phyloP scores from a whole-genome alignment of 2,888 invertebrate species.

The Cactoblastis cactorum region DNA sequence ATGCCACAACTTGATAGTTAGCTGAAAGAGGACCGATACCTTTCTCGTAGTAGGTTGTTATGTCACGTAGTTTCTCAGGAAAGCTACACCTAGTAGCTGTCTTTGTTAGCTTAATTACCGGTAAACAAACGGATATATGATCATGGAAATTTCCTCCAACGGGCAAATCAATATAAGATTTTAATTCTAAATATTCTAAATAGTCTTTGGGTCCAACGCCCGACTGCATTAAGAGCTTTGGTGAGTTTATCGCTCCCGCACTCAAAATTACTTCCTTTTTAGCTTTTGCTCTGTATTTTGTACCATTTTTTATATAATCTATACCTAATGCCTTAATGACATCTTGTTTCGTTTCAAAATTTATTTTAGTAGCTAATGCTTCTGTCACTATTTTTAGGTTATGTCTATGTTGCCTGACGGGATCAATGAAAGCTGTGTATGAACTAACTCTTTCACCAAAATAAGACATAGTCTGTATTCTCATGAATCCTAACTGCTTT shows the following conservation, averaged over 20 bases:
- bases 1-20: constrained; percentile 68
- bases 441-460: constrained; percentile 69
- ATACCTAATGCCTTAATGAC: constrained; percentile 46
- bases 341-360: constrained; percentile 44
- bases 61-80: constrained; percentile 62
- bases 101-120: constrained; percentile 58
- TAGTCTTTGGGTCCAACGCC: constrained; percentile 69
- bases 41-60: constrained; percentile 61
- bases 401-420: constrained; percentile 53
- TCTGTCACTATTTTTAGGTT: constrained; percentile 60
- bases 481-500: constrained; percentile 67
- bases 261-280: constrained; percentile 62
- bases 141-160: constrained; percentile 72
- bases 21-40: constrained; percentile 65
- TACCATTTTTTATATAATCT: constrained; percentile 65
- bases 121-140: constrained; percentile 65
- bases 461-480: constrained; percentile 68
- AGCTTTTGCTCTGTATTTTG: constrained; percentile 45
- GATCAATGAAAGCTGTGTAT: constrained; percentile 67
- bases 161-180: constrained; percentile 53
- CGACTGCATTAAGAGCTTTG: constrained; percentile 68
- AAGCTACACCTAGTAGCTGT: constrained; percentile 57
- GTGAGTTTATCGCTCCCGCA: constrained; percentile 67
- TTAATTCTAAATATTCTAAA: constrained; percentile 63
- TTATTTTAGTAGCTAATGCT: constrained; percentile 62